Percentiles rank a stretch among this genome's conserved stretches.
phyloP scores from a whole-genome alignment of 2,113 vertebrate genomes.

The Macroglossus sobrinus region DNA sequence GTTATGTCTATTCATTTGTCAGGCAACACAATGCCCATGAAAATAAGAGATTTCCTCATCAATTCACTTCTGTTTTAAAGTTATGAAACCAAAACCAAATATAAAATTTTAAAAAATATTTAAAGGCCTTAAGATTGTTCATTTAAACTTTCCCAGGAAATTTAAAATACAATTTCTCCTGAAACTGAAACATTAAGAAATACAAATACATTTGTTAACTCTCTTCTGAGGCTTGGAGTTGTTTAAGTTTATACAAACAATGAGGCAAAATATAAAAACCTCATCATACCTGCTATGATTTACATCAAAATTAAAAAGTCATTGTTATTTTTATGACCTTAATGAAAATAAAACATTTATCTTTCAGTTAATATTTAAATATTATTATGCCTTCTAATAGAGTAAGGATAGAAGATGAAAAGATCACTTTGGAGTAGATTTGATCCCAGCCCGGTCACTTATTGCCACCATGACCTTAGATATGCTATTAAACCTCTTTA shows the following conservation, averaged over 20 bases:
- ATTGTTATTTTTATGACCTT: background rate
- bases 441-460: background rate
- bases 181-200: slow-evolving; percentile 45
- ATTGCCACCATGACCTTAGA: background rate
- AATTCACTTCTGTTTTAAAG: slow-evolving; percentile 26
- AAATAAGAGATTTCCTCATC: background rate
- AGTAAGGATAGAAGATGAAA: background rate
- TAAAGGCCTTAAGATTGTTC: background rate
- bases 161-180: background rate
- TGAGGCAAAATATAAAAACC: slow-evolving; percentile 13
- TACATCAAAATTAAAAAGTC: slow-evolving; percentile 1
- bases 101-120: slow-evolving; percentile 3
- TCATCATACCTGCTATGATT: background rate
- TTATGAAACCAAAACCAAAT: slow-evolving; percentile 20
- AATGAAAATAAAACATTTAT: slow-evolving; percentile 27
- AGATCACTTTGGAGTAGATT: background rate
- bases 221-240: background rate
- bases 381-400: slow-evolving; percentile 12
- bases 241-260: slow-evolving; percentile 33
- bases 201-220: background rate
- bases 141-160: slow-evolving; percentile 3
- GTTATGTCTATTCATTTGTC: background rate
- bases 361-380: background rate
- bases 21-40: background rate
- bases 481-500: slow-evolving; percentile 27